A percentile compares a stretch with the other conserved stretches of the same genome.
Evolutionary conservation across 2,888 invertebrate genomes (phyloP).

Genomic region (Parasteatoda lunata): DNA sequence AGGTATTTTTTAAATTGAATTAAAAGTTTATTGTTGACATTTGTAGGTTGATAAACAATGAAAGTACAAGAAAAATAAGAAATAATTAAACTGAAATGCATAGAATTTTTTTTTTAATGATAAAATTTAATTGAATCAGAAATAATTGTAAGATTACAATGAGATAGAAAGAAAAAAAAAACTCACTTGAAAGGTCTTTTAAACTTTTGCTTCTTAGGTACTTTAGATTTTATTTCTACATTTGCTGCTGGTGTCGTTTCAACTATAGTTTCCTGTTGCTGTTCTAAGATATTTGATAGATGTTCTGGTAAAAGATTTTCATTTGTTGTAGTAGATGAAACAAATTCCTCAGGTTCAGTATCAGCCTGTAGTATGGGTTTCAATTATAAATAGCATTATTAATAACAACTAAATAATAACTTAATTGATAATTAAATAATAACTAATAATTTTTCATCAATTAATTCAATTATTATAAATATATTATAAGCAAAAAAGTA

Average conservation of each 20-base stretch:
- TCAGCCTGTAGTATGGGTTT: slow-evolving; percentile 12
- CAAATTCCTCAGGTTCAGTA: slow-evolving; percentile 17
- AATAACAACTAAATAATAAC: not conserved
- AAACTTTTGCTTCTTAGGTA: slow-evolving; percentile 19
- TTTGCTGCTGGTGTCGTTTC: slow-evolving; percentile 5
- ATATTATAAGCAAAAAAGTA: no score
- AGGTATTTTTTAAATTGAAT: no score
- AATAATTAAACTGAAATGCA: no score
- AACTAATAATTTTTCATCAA: no score
- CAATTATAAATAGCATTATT: not conserved
- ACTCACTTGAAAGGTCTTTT: slow-evolving; percentile 34
- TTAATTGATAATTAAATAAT: not conserved
- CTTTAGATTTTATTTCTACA: not conserved
- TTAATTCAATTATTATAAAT: no score
- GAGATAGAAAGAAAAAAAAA: not conserved
- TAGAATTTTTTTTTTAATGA: no score
- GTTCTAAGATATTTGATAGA: not conserved
- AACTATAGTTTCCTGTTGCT: not conserved
- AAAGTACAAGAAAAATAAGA: no score
- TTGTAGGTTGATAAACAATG: no score
- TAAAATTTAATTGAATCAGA: no score
- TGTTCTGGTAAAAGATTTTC: slow-evolving; percentile 11
- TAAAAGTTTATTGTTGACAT: no score
- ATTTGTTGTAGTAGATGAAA: slow-evolving; percentile 7
- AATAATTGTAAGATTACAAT: not conserved